Percentiles rank a stretch among this genome's conserved stretches.
phyloP scores from a whole-genome alignment of 2,113 vertebrate species.

The Falcunculus frontatus region DNA sequence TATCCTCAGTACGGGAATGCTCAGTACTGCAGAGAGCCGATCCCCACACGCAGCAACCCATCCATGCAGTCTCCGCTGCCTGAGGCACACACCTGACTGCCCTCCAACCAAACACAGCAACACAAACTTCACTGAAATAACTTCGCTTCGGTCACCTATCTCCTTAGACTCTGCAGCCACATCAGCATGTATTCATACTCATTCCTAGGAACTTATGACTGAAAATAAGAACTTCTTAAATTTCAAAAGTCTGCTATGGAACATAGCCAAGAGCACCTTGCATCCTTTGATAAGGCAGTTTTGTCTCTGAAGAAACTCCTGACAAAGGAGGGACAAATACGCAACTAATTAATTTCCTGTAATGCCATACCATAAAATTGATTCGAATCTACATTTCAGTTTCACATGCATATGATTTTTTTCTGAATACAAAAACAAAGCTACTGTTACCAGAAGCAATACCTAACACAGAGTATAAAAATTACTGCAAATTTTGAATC shows the following conservation, averaged over 20 bases:
- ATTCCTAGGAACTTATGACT: background rate
- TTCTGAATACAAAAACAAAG: background rate
- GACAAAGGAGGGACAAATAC: background rate
- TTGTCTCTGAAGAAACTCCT: background rate
- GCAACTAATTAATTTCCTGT: background rate
- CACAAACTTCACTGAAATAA: background rate
- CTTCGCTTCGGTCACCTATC: background rate
- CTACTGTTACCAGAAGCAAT: background rate
- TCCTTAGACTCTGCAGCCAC: background rate
- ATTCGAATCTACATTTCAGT: background rate
- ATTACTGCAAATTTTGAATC: background rate
- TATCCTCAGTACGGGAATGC: background rate
- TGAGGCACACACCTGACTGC: background rate
- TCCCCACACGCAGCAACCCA: background rate
- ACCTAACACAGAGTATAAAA: background rate
- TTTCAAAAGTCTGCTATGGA: background rate
- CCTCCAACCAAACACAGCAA: background rate
- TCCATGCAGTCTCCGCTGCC: fast-evolving
- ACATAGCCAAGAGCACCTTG: background rate
- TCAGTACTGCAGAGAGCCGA: fast-evolving
- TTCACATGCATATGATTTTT: background rate
- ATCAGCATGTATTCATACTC: background rate
- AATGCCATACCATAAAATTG: background rate
- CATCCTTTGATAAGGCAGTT: background rate
- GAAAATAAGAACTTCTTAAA: background rate